Conservation (phyloP, 2,113 vertebrate genomes). For the Brienomyrus brachyistius region DNA sequence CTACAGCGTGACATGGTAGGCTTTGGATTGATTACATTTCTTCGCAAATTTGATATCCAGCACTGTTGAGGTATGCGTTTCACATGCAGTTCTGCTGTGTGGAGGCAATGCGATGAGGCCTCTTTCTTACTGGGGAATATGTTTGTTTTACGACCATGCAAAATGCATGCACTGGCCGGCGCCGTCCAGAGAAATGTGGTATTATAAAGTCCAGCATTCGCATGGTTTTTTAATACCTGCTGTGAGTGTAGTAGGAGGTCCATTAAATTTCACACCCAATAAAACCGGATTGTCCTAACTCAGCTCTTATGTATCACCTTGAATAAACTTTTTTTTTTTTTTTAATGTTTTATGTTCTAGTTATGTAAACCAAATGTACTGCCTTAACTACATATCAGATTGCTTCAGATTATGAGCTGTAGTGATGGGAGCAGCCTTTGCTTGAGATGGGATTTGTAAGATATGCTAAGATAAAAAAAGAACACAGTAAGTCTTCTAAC, state of each 20-base stretch:
- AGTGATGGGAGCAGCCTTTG: neutral
- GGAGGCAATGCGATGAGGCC: neutral
- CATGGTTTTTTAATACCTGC: neutral
- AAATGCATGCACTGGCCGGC: neutral
- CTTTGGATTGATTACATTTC: neutral
- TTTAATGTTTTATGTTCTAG: neutral
- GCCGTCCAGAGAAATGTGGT: neutral
- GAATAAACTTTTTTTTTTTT: neutral
- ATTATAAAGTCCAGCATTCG: neutral
- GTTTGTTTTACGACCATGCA: neutral
- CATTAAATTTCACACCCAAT: neutral
- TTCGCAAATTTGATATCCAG: neutral
- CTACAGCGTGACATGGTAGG: neutral
- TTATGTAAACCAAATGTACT: neutral
- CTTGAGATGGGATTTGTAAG: neutral
- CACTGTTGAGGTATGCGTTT: neutral
- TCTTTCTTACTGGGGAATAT: neutral
- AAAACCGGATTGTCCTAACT: neutral
- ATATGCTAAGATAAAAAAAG: neutral
- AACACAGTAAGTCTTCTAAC: neutral
- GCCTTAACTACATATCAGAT: neutral
- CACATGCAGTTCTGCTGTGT: neutral
- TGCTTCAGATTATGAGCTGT: neutral
- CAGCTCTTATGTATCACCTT: neutral
- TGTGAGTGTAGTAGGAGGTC: neutral